These are phyloP conservation scores for Buathra laborator DNA, from an alignment of 2,888 invertebrate species.

Conservation along the genomic window DNA sequence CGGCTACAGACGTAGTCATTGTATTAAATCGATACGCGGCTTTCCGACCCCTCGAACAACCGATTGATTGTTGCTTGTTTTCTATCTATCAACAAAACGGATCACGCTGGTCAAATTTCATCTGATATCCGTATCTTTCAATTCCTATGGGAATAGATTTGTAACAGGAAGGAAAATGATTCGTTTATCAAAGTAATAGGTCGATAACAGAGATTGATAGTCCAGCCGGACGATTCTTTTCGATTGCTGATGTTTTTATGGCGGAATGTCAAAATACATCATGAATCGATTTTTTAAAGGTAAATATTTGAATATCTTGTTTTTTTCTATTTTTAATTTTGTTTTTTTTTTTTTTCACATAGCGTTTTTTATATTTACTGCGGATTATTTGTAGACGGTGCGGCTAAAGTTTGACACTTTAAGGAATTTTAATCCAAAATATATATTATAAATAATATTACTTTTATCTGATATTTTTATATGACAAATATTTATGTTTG, in stretches of 20 bases:
- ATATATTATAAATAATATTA: too few species aligned
- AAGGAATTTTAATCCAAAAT: too few species aligned
- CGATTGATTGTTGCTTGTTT: slow-evolving; percentile 2
- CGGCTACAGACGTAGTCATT: neutral
- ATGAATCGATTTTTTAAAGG: neutral
- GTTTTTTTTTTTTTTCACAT: too few species aligned
- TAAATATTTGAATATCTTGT: neutral
- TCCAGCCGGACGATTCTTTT: neutral
- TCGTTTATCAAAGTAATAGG: neutral
- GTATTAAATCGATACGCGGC: neutral
- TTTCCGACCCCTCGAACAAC: neutral
- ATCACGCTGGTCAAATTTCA: neutral
- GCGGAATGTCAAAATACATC: neutral
- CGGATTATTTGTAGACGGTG: too few species aligned
- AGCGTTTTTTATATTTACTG: too few species aligned
- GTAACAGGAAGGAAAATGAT: neutral
- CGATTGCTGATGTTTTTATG: neutral
- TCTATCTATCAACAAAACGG: neutral
- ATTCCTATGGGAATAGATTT: neutral
- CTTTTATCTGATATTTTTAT: too few species aligned
- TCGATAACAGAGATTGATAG: neutral
- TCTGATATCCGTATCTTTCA: neutral
- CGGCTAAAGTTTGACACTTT: too few species aligned
- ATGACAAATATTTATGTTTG: neutral
- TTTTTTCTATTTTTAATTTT: too few species aligned